Conservation (phyloP, 1,140 invertebrate genomes). For the Heliconius eleuchia region DNA sequence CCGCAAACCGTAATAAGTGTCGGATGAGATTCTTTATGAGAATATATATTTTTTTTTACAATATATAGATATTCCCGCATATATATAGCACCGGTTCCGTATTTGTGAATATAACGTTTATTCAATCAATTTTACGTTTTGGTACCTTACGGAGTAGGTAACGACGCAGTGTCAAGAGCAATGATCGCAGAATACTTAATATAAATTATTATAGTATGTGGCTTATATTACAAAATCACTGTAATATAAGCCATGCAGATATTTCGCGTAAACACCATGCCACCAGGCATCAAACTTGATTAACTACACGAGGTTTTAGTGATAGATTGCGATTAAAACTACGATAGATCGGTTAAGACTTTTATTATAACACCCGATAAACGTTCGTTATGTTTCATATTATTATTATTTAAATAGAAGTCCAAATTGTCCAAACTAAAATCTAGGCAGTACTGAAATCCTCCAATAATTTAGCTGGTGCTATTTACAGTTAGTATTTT, state of each 20-base stretch:
- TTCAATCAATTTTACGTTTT: no score
- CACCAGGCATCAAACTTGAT: background rate
- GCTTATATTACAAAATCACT: no score
- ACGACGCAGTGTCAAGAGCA: no score
- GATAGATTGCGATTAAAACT: background rate
- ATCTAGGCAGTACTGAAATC: background rate
- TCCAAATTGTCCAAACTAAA: background rate
- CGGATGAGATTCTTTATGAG: no score
- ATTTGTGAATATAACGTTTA: no score
- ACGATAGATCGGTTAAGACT: background rate
- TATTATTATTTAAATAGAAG: background rate
- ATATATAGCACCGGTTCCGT: no score
- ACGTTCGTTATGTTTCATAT: background rate
- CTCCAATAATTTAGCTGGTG: background rate
- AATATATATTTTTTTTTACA: no score
- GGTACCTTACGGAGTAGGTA: no score
- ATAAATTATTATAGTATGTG: background rate
- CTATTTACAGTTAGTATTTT: slow-evolving; percentile 12
- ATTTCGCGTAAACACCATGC: background rate
- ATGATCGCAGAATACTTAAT: no score
- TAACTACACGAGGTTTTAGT: background rate
- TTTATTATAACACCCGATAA: background rate
- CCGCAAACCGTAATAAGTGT: no score
- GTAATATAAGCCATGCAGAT: background rate
- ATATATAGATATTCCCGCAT: no score